Conservation (phyloP, 1,140 invertebrate genomes). For the Anagrus nilaparvatae region DNA sequence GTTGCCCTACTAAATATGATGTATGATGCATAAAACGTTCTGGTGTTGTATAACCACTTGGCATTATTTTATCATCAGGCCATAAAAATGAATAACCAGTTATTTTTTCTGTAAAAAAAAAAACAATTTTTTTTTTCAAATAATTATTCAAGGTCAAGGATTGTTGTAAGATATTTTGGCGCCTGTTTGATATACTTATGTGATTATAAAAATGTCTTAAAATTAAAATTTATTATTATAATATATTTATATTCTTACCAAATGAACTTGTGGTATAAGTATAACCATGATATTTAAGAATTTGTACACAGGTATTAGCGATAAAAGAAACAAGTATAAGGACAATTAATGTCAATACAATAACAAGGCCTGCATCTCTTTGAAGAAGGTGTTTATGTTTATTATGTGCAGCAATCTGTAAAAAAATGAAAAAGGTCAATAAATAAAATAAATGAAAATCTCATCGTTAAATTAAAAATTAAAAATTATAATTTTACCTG, state of each 20-base stretch:
- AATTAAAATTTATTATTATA: no score
- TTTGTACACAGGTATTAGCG: slow-evolving; percentile 69
- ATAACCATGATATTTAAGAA: slow-evolving; percentile 60
- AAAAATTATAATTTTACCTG: slow-evolving; percentile 43
- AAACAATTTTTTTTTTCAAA: no score
- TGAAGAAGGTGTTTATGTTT: slow-evolving; percentile 62
- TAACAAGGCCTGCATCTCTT: slow-evolving; percentile 68
- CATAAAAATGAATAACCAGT: slow-evolving; percentile 63
- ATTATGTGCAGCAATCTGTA: slow-evolving; percentile 53
- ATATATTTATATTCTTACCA: slow-evolving; percentile 51
- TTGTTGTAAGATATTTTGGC: no score
- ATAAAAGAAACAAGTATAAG: slow-evolving; percentile 64
- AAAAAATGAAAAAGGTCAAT: slow-evolving; percentile 10
- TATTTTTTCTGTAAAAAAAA: slow-evolving; percentile 51
- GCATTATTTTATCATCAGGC: slow-evolving; percentile 40
- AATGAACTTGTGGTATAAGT: slow-evolving; percentile 72
- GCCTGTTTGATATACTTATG: no score
- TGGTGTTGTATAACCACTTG: slow-evolving; percentile 44
- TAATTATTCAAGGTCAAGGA: slow-evolving; percentile 2
- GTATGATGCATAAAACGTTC: slow-evolving; percentile 58
- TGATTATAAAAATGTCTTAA: no score
- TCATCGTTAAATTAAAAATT: neutral
- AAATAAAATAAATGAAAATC: no score
- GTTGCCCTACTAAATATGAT: slow-evolving; percentile 60
- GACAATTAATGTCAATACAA: slow-evolving; percentile 65